phyloP scores from a whole-genome alignment of 2,888 invertebrate genomes.

The Heliconius cydno region DNA sequence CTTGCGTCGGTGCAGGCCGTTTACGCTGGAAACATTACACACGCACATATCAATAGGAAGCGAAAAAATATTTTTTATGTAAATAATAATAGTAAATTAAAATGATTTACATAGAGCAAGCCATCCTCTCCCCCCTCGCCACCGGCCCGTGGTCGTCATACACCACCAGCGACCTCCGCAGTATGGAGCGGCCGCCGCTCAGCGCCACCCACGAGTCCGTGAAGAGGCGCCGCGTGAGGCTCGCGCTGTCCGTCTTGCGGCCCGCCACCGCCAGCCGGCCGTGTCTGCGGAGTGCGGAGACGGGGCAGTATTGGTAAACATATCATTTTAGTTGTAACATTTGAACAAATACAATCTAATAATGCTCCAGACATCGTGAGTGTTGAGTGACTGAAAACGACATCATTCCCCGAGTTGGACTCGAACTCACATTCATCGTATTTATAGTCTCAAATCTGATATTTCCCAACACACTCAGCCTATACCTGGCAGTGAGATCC shows the following conservation, averaged over 20 bases:
- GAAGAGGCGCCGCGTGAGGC: slow-evolving; percentile 88
- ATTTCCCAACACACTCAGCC: no score
- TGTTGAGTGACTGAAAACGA: no score
- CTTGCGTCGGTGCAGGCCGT: slow-evolving; percentile 89
- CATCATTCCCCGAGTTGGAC: background rate
- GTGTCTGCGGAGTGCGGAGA: no score
- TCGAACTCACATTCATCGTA: background rate
- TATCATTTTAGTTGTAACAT: no score
- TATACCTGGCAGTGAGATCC: slow-evolving; percentile 87
- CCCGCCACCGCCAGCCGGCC: slow-evolving; percentile 90
- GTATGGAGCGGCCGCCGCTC: slow-evolving; percentile 87
- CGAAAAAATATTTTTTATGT: no score
- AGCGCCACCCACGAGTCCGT: slow-evolving; percentile 91
- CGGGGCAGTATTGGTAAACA: no score
- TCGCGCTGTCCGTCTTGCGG: slow-evolving; percentile 85
- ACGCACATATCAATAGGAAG: no score
- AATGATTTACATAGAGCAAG: slow-evolving; percentile 91
- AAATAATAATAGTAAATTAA: no score
- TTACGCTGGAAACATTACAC: slow-evolving; percentile 80
- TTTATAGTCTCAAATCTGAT: no score
- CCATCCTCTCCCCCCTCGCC: slow-evolving; percentile 93
- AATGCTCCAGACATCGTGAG: no score
- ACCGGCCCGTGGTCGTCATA: slow-evolving; percentile 94
- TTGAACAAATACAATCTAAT: no score
- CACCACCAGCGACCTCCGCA: slow-evolving; percentile 93